Conservation (phyloP, 2,888 invertebrate genomes). For the Corythucha ciliata region DNA sequence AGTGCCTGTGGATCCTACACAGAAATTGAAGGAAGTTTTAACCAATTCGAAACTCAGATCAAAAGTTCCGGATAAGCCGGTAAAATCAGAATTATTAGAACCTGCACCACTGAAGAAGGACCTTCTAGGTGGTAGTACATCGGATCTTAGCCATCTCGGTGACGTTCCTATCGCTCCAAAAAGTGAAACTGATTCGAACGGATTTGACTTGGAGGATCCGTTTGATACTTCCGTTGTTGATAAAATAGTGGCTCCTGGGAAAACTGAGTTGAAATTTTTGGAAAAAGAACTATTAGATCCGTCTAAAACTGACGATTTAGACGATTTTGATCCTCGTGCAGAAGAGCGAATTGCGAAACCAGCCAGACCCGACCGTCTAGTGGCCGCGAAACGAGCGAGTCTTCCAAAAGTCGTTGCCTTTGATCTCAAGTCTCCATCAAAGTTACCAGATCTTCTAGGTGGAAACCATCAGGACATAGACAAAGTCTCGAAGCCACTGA, state of each 20-base stretch:
- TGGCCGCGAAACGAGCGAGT: slow-evolving; percentile 31
- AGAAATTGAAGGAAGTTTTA: slow-evolving; percentile 26
- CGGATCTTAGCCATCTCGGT: slow-evolving; percentile 59
- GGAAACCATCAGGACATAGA: slow-evolving; percentile 48
- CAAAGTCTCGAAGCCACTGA: slow-evolving; percentile 61
- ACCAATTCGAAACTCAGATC: slow-evolving; percentile 24
- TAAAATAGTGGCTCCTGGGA: slow-evolving; percentile 61
- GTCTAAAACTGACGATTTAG: slow-evolving; percentile 47
- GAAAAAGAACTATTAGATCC: slow-evolving; percentile 60
- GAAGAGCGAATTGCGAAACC: slow-evolving; percentile 44
- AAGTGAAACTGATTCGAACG: slow-evolving; percentile 39
- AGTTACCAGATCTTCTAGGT: slow-evolving; percentile 48
- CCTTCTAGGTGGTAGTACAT: slow-evolving; percentile 64
- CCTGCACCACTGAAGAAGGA: slow-evolving; percentile 47
- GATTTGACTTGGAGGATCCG: slow-evolving; percentile 52
- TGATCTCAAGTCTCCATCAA: slow-evolving; percentile 48
- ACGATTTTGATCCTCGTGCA: slow-evolving; percentile 73
- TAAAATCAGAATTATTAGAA: too few relatives aligned
- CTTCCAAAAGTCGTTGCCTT: slow-evolving; percentile 36
- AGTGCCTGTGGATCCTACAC: slow-evolving; percentile 9
- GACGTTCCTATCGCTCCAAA: slow-evolving; percentile 50
- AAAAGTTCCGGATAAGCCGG: slow-evolving; percentile 13
- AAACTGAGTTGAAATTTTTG: slow-evolving; percentile 65
- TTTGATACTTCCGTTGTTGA: slow-evolving; percentile 76
- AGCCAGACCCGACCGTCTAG: slow-evolving; percentile 31